These are phyloP conservation scores for Magallana ariakensis DNA, from an alignment of 1,140 invertebrate genomes.

Conservation along the genomic window DNA sequence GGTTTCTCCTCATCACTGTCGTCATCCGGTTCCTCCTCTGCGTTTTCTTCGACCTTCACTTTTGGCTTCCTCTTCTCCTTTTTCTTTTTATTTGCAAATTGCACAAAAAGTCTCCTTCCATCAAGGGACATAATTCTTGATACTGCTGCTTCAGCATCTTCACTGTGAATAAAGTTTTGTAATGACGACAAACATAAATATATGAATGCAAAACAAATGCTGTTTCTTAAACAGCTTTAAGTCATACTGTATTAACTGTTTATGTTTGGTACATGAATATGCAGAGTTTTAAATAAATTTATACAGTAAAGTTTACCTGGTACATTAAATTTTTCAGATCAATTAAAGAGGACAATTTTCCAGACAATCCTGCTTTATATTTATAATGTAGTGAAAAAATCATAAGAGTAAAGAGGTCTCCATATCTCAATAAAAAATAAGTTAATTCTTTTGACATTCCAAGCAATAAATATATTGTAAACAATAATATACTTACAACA, in stretches of 20 bases:
- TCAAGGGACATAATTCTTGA: conserved; percentile 56
- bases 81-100: conserved; percentile 66
- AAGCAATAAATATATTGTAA: too few species aligned
- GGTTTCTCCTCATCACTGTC: background rate
- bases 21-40: conserved; percentile 18
- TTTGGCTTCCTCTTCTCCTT: conserved; percentile 52
- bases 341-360: too few species aligned
- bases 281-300: too few species aligned
- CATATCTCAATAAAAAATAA: too few species aligned
- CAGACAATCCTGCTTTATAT: too few species aligned
- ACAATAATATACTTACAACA: conserved; percentile 63
- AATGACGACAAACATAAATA: background rate
- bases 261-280: too few species aligned
- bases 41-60: background rate
- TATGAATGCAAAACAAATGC: conserved; percentile 8
- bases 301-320: too few species aligned
- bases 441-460: too few species aligned
- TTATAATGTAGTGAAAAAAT: too few species aligned
- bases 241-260: background rate
- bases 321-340: too few species aligned
- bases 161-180: conserved; percentile 50
- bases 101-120: conserved; percentile 62
- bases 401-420: too few species aligned
- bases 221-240: background rate
- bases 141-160: conserved; percentile 70